Conservation (phyloP, 2,888 invertebrate species). For the Luperina nickerlii region DNA sequence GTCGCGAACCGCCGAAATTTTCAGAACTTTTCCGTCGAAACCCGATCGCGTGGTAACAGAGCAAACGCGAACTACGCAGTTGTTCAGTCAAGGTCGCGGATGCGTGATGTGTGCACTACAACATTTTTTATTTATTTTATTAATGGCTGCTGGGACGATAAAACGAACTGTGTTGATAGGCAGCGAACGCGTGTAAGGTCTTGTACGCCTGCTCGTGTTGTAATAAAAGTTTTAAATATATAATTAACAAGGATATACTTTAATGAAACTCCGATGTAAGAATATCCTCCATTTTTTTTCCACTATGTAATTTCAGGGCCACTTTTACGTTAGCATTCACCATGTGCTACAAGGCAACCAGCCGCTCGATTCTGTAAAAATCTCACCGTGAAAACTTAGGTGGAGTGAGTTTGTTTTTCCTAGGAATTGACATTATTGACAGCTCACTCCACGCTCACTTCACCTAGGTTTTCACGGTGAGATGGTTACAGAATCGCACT, state of each 20-base stretch:
- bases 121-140: slow-evolving; percentile 62
- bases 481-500: too few relatives aligned
- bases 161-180: slow-evolving; percentile 53
- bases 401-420: too few relatives aligned
- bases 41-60: slow-evolving; percentile 11
- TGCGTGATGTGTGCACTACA: slow-evolving; percentile 59
- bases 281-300: not conserved
- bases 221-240: slow-evolving; percentile 18
- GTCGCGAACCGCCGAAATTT: not conserved
- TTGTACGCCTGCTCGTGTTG: slow-evolving; percentile 16
- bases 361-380: too few relatives aligned
- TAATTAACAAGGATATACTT: slow-evolving; percentile 4
- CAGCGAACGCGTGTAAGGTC: slow-evolving; percentile 25
- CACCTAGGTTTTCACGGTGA: too few relatives aligned
- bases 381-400: too few relatives aligned
- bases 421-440: too few relatives aligned
- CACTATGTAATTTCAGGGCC: not conserved
- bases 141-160: slow-evolving; percentile 52
- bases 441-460: too few relatives aligned
- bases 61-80: slow-evolving; percentile 62
- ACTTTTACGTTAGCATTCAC: not conserved
- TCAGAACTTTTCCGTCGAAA: slow-evolving; percentile 17
- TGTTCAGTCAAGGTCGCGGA: slow-evolving; percentile 56
- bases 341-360: not conserved
- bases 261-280: not conserved